Evolutionary conservation across 2,797 vertebrate genomes (phyloP), one percentile per base, ranked within the genome.

Genomic region (Dipus sagitta): DNA sequence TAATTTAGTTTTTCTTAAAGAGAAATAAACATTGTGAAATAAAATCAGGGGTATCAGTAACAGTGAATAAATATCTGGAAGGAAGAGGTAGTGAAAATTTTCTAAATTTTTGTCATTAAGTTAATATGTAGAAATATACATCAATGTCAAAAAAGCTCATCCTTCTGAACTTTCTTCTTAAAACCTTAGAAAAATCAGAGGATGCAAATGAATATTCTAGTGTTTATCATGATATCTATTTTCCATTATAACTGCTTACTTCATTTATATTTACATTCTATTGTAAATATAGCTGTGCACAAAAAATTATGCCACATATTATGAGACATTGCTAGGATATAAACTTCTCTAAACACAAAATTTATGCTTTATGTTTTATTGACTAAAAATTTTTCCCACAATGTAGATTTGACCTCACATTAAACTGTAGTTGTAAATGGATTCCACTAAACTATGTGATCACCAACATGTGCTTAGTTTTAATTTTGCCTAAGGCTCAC

Each of bases 1-100:
- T 70, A 32, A 72, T 81, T 70, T 64, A 86, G 88, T 95, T 78
- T 75, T 34, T 95, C 76, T 96, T 96, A 0, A 0, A 92, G 72
- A 92, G 90, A 84, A 60, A 94, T 32, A 70, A 93, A 64, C 34
- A 79, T 88, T 88, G 72, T 87, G 96, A 97, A 97, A 97, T 91
- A 95, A 96, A 97, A 97, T 93, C 94, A 26, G 97, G 85, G 93
- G 92, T 94, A 78, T 94, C 70, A 58, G 52, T 30, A 58, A 88
- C 6, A 64, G 79, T 95, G 83, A 76, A 92, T 92, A 83, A 97
- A 94, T 92, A 91, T 65, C 92, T 86, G 42, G 88, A 71, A 94
- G 15, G 89, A 60, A 82, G 75, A 96, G 90, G 11, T 74, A 94
- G 64, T 91, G 70, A 96, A 97, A 97, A 85, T 96, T 70, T n/a